Evolutionary conservation across 2,113 vertebrate species (phyloP).

Genomic region (Toxostoma redivivum): DNA sequence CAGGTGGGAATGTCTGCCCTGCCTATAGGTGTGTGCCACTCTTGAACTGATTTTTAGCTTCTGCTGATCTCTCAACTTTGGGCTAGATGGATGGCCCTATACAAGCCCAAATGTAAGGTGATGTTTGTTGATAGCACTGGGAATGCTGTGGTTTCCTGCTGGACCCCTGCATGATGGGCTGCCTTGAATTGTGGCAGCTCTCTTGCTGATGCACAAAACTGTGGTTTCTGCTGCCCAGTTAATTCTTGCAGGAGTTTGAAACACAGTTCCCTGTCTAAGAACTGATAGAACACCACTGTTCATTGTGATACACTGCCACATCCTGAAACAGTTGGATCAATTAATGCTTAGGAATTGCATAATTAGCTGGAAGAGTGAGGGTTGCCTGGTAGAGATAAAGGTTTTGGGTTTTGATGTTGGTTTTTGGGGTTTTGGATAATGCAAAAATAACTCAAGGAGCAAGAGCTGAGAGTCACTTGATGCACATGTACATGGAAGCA

Average conservation of each 20-base stretch:
- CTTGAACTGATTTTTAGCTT: neutral
- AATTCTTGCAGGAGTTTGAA: neutral
- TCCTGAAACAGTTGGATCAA: neutral
- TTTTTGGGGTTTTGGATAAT: neutral
- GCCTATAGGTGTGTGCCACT: neutral
- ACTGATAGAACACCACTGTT: fast-evolving
- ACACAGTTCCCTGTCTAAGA: neutral
- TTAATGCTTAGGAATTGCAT: neutral
- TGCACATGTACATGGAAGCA: neutral
- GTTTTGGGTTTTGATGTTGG: neutral
- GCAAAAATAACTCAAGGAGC: neutral
- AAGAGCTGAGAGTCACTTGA: neutral
- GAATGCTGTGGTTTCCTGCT: neutral
- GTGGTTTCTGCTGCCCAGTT: neutral
- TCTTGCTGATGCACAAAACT: neutral
- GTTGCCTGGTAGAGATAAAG: neutral
- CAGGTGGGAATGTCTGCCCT: neutral
- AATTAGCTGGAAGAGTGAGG: neutral
- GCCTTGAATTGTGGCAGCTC: neutral
- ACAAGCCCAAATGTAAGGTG: fast-evolving
- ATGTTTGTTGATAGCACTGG: neutral
- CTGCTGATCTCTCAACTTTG: neutral
- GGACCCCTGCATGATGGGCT: neutral
- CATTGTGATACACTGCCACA: fast-evolving
- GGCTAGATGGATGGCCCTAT: neutral